These are phyloP conservation scores for Nettapus auritus DNA, from an alignment of 2,113 vertebrate genomes.

Conservation along the genomic window DNA sequence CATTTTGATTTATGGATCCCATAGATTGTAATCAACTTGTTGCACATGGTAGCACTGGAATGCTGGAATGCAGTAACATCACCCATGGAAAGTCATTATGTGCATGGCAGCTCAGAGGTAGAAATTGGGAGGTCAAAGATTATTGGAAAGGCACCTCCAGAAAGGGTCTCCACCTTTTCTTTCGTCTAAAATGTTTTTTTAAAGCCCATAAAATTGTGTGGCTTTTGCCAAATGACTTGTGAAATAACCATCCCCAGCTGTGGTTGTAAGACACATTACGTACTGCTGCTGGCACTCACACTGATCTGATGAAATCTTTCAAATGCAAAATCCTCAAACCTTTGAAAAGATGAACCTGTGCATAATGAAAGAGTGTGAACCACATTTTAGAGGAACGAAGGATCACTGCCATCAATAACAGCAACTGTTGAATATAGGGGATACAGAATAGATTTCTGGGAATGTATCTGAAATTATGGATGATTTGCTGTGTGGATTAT, in stretches of 20 bases:
- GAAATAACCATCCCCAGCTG: slow-evolving; percentile 36
- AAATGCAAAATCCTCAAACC: background rate
- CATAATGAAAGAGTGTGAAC: background rate
- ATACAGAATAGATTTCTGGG: background rate
- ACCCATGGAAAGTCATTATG: slow-evolving; percentile 7
- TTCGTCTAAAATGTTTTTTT: slow-evolving; percentile 10
- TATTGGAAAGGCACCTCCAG: background rate
- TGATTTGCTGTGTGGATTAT: background rate
- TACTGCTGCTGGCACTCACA: background rate
- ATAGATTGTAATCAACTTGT: slow-evolving; percentile 2
- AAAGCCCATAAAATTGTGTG: background rate
- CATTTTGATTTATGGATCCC: slow-evolving; percentile 11
- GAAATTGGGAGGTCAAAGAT: background rate
- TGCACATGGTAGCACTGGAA: slow-evolving; percentile 45
- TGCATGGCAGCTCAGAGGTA: background rate
- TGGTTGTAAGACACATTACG: background rate
- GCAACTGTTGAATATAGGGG: background rate
- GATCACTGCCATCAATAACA: background rate
- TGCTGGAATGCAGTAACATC: slow-evolving; percentile 8
- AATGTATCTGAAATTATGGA: background rate
- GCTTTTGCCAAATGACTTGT: slow-evolving; percentile 26
- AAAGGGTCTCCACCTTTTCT: background rate
- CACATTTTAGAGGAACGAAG: background rate
- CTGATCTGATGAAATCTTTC: background rate
- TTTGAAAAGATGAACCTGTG: background rate